phyloP scores from a whole-genome alignment of 2,888 invertebrate genomes.

The Eupithecia abbreviata region DNA sequence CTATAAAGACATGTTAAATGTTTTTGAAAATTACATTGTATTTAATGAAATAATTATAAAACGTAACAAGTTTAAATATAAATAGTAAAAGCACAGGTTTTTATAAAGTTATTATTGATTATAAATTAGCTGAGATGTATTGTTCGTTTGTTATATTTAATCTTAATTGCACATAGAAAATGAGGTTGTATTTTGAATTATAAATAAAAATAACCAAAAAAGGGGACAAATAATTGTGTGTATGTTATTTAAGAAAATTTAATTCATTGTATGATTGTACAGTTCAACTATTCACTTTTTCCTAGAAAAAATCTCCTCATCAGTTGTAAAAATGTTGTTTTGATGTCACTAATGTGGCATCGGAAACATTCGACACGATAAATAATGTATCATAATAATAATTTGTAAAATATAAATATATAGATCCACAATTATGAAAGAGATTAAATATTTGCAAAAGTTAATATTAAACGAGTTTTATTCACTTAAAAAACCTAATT shows the following conservation, averaged over 20 bases:
- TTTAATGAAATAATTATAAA: slow-evolving; percentile 42
- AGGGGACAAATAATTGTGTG: slow-evolving; percentile 82
- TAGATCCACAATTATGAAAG: slow-evolving; percentile 85
- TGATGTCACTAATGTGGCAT: slow-evolving; percentile 64
- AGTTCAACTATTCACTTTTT: slow-evolving; percentile 69
- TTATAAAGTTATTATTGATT: slow-evolving; percentile 61
- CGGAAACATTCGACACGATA: slow-evolving; percentile 68
- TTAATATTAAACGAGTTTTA: slow-evolving; percentile 74
- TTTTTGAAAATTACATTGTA: slow-evolving; percentile 36
- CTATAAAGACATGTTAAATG: slow-evolving; percentile 44
- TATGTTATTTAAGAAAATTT: slow-evolving; percentile 79
- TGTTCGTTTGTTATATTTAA: slow-evolving; percentile 69
- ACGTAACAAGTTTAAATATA: slow-evolving; percentile 70
- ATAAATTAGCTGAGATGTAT: slow-evolving; percentile 60
- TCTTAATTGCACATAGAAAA: slow-evolving; percentile 80
- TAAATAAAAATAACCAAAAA: slow-evolving; percentile 66
- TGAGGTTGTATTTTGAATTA: slow-evolving; percentile 80
- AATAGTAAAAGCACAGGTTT: slow-evolving; percentile 72
- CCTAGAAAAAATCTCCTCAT: slow-evolving; percentile 64
- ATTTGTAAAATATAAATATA: slow-evolving; percentile 84
- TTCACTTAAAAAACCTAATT: slow-evolving; percentile 52
- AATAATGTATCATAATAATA: slow-evolving; percentile 79
- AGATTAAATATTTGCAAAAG: slow-evolving; percentile 85
- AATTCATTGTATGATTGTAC: slow-evolving; percentile 70
- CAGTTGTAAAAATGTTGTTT: slow-evolving; percentile 68